These are phyloP conservation scores for Miichthys miiuy DNA, from an alignment of 2,797 vertebrate species.

Conservation along the genomic window DNA sequence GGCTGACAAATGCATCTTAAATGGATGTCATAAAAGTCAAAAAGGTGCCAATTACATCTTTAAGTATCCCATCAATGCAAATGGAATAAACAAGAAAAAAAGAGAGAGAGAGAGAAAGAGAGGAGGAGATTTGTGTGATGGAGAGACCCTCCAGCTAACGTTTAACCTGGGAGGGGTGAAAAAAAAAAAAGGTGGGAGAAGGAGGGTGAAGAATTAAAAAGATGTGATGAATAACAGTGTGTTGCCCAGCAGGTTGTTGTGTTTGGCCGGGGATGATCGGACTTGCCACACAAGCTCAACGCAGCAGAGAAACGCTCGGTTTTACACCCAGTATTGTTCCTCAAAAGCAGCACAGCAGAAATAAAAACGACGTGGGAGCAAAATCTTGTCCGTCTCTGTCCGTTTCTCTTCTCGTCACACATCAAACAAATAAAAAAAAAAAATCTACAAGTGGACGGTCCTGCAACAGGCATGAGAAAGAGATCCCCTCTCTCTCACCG, in stretches of 20 bases:
- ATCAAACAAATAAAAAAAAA: slow-evolving; percentile 11
- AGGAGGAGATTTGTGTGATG: slow-evolving; percentile 43
- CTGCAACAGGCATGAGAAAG: slow-evolving; percentile 59
- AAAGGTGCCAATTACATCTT: slow-evolving; percentile 90
- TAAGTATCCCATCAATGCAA: slow-evolving; percentile 85
- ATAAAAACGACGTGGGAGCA: slow-evolving; percentile 14
- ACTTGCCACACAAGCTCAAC: slow-evolving; percentile 61
- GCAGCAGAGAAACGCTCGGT: slow-evolving; percentile 25
- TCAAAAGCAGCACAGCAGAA: slow-evolving; percentile 24
- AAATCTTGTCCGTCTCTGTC: slow-evolving; percentile 21
- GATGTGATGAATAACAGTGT: slow-evolving; percentile 62
- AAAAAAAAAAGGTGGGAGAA: slow-evolving; percentile 2
- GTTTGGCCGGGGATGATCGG: slow-evolving; percentile 54
- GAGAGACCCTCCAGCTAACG: slow-evolving; percentile 47
- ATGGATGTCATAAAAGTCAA: slow-evolving; percentile 89
- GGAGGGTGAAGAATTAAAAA: slow-evolving; percentile 61
- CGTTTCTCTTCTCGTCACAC: slow-evolving; percentile 28
- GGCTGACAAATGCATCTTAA: slow-evolving; percentile 89
- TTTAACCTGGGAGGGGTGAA: slow-evolving; percentile 47
- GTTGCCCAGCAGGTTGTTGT: slow-evolving; percentile 69
- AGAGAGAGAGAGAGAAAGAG: too few species aligned
- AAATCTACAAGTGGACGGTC: slow-evolving; percentile 18
- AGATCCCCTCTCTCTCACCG: slow-evolving; percentile 52
- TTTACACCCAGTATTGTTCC: slow-evolving; percentile 38
- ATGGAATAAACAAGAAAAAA: slow-evolving; percentile 79